These are phyloP conservation scores for Eupeodes corollae DNA, from an alignment of 1,140 invertebrate genomes.

Conservation along the genomic window DNA sequence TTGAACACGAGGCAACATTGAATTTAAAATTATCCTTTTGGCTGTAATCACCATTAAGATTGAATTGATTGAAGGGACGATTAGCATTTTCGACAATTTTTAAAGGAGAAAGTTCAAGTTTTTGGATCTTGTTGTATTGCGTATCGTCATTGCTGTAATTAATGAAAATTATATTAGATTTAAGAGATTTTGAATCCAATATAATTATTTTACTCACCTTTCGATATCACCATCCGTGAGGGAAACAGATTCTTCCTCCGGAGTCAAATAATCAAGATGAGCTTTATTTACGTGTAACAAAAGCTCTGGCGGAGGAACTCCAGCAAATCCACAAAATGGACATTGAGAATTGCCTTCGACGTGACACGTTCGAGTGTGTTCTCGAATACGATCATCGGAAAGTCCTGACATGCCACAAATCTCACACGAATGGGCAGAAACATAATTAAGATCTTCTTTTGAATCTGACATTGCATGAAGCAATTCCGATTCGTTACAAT, in stretches of 20 bases:
- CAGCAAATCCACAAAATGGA: conserved; percentile 68
- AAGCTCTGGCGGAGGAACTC: conserved; percentile 60
- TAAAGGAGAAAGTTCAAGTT: neutral
- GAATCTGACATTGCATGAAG: too few species aligned
- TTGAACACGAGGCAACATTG: too few species aligned
- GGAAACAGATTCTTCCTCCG: conserved; percentile 49
- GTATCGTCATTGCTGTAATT: neutral
- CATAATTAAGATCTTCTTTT: too few species aligned
- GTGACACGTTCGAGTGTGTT: conserved; percentile 63
- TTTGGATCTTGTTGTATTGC: neutral
- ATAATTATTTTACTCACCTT: conserved; percentile 38
- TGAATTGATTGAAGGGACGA: conserved; percentile 29
- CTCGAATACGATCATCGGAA: conserved; percentile 64
- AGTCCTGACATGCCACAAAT: conserved; percentile 70
- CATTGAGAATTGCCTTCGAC: conserved; percentile 64
- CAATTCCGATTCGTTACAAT: too few species aligned
- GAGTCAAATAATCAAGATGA: conserved; percentile 67
- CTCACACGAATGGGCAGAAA: conserved; percentile 51
- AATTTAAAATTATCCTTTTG: conserved; percentile 11
- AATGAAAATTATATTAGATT: too few species aligned
- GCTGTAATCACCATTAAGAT: conserved; percentile 7
- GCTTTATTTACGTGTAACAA: conserved; percentile 66
- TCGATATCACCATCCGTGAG: conserved; percentile 54
- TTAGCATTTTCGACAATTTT: neutral
- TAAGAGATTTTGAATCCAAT: neutral